A percentile compares a stretch with the other conserved stretches of the same genome.
These are phyloP conservation scores for Siphamia tubifer DNA, from an alignment of 2,113 vertebrate species.

Conservation along the genomic window DNA sequence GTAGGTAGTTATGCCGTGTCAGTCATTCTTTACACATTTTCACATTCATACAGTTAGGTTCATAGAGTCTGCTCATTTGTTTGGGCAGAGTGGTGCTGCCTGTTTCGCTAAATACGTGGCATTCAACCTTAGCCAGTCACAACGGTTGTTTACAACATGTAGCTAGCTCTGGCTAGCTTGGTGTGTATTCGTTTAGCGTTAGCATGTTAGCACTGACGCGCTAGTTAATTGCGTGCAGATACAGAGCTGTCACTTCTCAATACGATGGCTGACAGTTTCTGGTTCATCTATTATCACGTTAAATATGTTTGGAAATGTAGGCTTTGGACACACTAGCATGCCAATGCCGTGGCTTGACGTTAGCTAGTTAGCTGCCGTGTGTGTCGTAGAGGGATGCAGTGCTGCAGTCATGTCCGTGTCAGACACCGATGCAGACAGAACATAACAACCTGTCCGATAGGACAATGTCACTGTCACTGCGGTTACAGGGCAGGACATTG, in stretches of 20 bases:
- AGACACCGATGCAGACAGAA: constrained; percentile 10
- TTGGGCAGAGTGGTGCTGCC: neutral
- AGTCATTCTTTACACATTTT: neutral
- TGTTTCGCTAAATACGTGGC: constrained; percentile 43
- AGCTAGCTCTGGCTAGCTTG: constrained; percentile 58
- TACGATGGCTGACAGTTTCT: neutral
- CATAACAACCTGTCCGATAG: neutral
- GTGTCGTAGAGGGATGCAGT: constrained; percentile 27
- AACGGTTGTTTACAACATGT: constrained; percentile 64
- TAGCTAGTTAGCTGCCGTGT: constrained; percentile 40
- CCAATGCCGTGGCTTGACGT: neutral
- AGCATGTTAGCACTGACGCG: constrained; percentile 54
- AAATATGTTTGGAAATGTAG: neutral
- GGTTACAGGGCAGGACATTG: neutral
- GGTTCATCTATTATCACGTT: neutral
- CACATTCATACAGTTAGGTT: neutral
- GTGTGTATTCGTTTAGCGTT: constrained; percentile 26
- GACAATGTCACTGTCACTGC: constrained; percentile 9
- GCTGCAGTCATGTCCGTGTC: constrained; percentile 50
- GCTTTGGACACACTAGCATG: neutral
- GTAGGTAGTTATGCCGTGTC: constrained; percentile 4
- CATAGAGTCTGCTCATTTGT: neutral
- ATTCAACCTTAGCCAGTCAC: constrained; percentile 32
- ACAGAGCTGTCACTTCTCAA: constrained; percentile 12
- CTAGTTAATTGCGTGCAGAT: constrained; percentile 2